phyloP scores from a whole-genome alignment of 2,113 vertebrate species.

The Phodopus roborovskii region DNA sequence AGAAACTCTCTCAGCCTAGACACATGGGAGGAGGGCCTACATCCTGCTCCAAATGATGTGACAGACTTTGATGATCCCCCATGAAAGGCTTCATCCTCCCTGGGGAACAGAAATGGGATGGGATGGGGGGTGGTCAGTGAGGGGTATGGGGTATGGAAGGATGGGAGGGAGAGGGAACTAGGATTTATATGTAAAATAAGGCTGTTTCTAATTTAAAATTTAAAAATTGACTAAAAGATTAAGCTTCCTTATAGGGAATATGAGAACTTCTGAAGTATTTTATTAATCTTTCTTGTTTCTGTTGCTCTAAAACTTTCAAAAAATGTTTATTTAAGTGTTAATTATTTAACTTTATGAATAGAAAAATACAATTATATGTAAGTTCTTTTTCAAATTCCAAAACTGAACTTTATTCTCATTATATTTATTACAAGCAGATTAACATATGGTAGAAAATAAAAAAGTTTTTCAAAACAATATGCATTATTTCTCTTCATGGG shows the following conservation, averaged over 20 bases:
- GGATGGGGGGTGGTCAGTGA: too few relatives aligned
- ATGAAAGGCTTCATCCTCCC: too few relatives aligned
- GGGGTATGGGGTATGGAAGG: too few relatives aligned
- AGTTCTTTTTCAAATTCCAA: background rate
- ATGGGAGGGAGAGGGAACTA: too few relatives aligned
- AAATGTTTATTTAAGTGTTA: background rate
- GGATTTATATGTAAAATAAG: too few relatives aligned
- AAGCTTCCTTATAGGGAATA: background rate
- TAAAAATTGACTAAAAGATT: background rate
- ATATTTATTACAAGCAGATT: background rate
- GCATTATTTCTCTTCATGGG: background rate
- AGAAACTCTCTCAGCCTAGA: too few relatives aligned
- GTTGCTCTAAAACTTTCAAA: background rate
- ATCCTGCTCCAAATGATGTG: too few relatives aligned
- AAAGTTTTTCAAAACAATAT: background rate
- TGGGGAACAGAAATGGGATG: too few relatives aligned
- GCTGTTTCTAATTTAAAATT: too few relatives aligned
- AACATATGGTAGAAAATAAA: background rate
- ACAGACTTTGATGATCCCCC: too few relatives aligned
- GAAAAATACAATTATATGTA: background rate
- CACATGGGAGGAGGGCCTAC: too few relatives aligned
- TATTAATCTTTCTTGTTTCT: background rate
- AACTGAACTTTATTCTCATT: background rate
- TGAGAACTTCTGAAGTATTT: background rate
- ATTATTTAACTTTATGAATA: background rate